Base-by-base conservation (phyloP, 2,113 vertebrate genomes). In the Opisthocomus hoazin region DNA sequence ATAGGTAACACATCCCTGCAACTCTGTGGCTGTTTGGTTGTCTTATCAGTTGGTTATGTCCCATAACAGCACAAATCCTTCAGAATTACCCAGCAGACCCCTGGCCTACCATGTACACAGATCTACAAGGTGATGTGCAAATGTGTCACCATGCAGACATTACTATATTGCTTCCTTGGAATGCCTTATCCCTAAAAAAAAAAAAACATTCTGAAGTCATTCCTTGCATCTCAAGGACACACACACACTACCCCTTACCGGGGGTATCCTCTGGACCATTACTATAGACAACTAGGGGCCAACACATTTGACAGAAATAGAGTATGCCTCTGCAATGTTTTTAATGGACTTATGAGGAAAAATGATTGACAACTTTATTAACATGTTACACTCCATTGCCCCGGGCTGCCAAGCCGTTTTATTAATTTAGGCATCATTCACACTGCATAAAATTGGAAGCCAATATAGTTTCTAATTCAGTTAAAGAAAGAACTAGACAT, bases 1-100 rank as follows among this genome's bases (percentile, higher is more conserved):
- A 15, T 0, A 70, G 6, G 14, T 21, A 51, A 51, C 2, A 0
- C 1, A 1, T 39, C 54, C 22, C 18, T 9, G 10, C 11, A 74
- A 6, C 5, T 43, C 37, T 11, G 20, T 13, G 21, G 23, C 48
- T 34, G 26, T 56, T n/a, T 4, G 6, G 14, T 69, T n/a, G 17
- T 32, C n/a, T 23, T 13, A 41, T 9, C 16, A 24, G 14, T 21
- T 26, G 12, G 11, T 32, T 61, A 24, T 15, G 66, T 54, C 53
- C n/a, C 7, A 7, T 5, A 66, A 11, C 4, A 85, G 29, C 15
- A 29, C 24, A 79, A 69, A 36, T 11, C 12, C 19, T 34, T 57
- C n/a, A 27, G n/a, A 74, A 45, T 15, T 3, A 48, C 9, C 19
- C 43, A 32, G 32, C 23, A 54, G 34, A 66, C 4, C 11, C 21